Percentiles rank a stretch among this genome's conserved stretches.
These are phyloP conservation scores for Oligia latruncula DNA, from an alignment of 2,888 invertebrate genomes.

Conservation along the genomic window DNA sequence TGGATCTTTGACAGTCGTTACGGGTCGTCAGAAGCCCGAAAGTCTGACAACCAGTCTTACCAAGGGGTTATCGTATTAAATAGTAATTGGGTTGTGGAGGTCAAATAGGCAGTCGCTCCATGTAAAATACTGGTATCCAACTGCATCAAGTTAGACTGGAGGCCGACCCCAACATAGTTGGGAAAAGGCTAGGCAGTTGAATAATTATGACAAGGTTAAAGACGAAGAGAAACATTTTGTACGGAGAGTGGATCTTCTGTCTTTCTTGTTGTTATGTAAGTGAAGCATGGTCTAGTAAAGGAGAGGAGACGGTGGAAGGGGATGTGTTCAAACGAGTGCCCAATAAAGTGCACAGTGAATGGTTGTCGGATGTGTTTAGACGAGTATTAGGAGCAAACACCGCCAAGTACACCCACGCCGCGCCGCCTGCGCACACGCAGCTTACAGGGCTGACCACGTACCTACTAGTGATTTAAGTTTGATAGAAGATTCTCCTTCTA, in stretches of 20 bases:
- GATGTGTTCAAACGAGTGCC: constrained; percentile 53
- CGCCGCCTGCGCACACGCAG: constrained; percentile 50
- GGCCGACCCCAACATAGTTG: no score
- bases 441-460: constrained; percentile 47
- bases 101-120: no score
- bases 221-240: neutral
- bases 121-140: no score
- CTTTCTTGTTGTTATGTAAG: neutral
- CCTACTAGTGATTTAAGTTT: neutral
- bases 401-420: constrained; percentile 60
- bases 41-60: no score
- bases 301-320: neutral
- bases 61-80: no score
- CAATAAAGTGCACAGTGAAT: constrained; percentile 67
- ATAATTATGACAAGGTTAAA: neutral
- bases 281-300: constrained; percentile 1
- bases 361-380: constrained; percentile 59
- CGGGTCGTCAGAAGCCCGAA: no score
- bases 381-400: constrained; percentile 67
- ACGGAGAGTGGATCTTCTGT: constrained; percentile 3
- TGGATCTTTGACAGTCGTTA: no score
- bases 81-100: no score
- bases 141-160: no score
- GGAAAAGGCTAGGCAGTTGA: no score
- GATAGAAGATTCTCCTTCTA: neutral